These are phyloP conservation scores for Artibeus lituratus DNA, from an alignment of 2,797 vertebrate species.

Conservation along the genomic window DNA sequence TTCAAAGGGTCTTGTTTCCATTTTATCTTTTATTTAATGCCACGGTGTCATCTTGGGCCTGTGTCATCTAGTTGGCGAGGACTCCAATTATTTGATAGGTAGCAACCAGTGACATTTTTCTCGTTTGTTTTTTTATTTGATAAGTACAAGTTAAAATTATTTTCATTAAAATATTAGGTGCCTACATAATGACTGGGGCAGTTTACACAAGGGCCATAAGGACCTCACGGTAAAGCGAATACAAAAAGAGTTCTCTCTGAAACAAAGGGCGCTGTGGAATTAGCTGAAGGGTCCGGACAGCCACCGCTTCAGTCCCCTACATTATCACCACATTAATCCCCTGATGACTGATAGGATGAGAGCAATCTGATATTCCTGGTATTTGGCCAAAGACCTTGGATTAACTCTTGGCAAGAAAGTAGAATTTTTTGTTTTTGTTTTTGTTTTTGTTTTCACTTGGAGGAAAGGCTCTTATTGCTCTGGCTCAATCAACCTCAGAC, in stretches of 20 bases:
- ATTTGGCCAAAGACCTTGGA: not conserved
- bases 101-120: conserved; percentile 15
- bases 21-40: conserved; percentile 81
- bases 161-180: conserved; percentile 34
- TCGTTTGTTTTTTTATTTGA: conserved; percentile 31
- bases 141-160: conserved; percentile 8
- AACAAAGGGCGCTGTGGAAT: conserved; percentile 16
- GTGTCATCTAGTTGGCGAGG: not conserved
- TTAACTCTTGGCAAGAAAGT: not conserved
- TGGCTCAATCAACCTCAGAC: not conserved
- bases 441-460: not conserved
- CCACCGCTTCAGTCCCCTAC: not conserved
- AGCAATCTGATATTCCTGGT: not conserved
- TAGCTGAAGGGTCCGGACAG: not conserved
- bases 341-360: not conserved
- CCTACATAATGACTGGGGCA: not conserved
- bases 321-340: not conserved
- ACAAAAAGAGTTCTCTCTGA: not conserved
- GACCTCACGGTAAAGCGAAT: not conserved
- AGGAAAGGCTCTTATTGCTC: not conserved
- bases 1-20: conserved; percentile 76
- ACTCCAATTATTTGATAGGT: conserved; percentile 46
- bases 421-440: not conserved
- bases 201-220: not conserved
- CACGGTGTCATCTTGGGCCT: conserved; percentile 55